Percentiles rank a stretch among this genome's conserved stretches.
Conservation (phyloP, 2,888 invertebrate species). For the Sarcophaga rosellei region DNA sequence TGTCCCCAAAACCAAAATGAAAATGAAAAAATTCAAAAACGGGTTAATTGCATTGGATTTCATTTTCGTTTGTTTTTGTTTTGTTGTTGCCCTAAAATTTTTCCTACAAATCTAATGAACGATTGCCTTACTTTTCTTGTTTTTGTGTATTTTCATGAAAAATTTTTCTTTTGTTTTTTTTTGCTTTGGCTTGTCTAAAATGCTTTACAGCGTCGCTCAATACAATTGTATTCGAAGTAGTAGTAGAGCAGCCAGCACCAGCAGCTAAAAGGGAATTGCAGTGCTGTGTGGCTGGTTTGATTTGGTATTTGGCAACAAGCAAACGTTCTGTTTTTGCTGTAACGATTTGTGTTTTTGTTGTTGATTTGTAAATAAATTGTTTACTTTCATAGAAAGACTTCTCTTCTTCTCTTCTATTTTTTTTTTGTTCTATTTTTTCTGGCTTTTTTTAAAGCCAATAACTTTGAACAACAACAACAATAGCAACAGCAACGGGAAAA, state of each 20-base stretch:
- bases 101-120: constrained; percentile 14
- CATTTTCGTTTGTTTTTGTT: background rate
- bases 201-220: too few species aligned
- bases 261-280: too few species aligned
- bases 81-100: background rate
- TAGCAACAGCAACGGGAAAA: constrained; percentile 20
- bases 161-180: background rate
- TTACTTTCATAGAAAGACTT: background rate
- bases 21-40: background rate
- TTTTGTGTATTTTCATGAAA: background rate
- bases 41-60: constrained; percentile 30
- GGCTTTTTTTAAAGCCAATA: constrained; percentile 45
- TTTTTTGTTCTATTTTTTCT: constrained; percentile 4
- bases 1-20: constrained; percentile 6
- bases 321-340: background rate
- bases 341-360: background rate
- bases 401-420: background rate
- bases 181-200: too few species aligned
- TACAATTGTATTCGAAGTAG: too few species aligned
- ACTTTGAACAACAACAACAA: constrained; percentile 52
- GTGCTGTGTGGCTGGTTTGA: background rate
- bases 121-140: constrained; percentile 10
- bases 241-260: too few species aligned
- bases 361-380: constrained; percentile 15
- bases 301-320: constrained; percentile 25